These are phyloP conservation scores for Microctenopoma lineatum DNA, from an alignment of 2,797 vertebrate genomes.

Conservation along the genomic window DNA sequence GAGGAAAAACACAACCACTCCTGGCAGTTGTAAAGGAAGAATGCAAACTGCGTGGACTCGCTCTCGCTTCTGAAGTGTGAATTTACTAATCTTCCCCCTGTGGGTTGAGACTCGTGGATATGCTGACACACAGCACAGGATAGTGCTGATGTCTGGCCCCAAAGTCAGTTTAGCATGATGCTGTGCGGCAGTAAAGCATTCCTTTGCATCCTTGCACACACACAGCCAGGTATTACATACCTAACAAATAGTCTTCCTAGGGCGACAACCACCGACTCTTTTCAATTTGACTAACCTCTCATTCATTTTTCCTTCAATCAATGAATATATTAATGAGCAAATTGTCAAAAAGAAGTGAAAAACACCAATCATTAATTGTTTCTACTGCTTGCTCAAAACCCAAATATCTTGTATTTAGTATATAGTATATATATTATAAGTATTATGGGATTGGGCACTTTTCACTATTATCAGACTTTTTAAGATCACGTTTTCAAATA, in stretches of 20 bases:
- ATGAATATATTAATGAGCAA: neutral
- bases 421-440: no score
- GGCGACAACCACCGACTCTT: neutral
- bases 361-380: no score
- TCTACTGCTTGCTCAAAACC: neutral
- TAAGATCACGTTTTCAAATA: no score
- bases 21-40: constrained; percentile 6
- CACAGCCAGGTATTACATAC: neutral
- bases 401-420: no score
- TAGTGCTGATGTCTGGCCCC: constrained; percentile 2
- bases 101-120: constrained; percentile 34
- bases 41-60: neutral
- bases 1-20: constrained; percentile 8
- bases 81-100: constrained; percentile 39
- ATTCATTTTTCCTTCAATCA: neutral
- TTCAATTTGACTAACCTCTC: neutral
- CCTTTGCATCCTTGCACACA: constrained; percentile 5
- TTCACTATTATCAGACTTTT: no score
- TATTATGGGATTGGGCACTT: no score
- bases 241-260: neutral
- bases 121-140: constrained; percentile 23
- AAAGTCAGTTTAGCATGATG: constrained; percentile 21
- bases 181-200: constrained; percentile 37
- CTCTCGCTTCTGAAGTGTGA: constrained; percentile 11
- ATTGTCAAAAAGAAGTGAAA: neutral